These are phyloP conservation scores for Sthenelais limicola DNA, from an alignment of 2,888 invertebrate species.

Conservation along the genomic window DNA sequence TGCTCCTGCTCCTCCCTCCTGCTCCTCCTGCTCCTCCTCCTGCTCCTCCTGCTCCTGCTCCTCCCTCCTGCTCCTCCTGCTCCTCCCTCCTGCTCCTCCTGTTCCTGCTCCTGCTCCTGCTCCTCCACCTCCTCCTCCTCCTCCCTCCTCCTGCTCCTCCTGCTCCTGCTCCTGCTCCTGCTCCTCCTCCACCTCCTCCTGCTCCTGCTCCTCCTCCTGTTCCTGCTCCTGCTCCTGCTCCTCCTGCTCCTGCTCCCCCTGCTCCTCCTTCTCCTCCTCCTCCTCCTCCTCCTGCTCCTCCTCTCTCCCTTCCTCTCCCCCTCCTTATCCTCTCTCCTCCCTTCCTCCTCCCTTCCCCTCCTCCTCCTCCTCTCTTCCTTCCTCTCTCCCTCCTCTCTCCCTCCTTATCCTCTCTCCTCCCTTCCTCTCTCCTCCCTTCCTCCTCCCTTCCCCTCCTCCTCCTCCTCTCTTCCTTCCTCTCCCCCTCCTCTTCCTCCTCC, in stretches of 20 bases:
- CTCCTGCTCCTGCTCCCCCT: not conserved
- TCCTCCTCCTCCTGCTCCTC: not conserved
- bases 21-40: not conserved
- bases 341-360: slow-evolving; percentile 10
- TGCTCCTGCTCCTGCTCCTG: too few relatives aligned
- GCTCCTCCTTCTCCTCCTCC: not conserved
- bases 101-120: not conserved
- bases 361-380: slow-evolving; percentile 5
- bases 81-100: not conserved
- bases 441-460: too few relatives aligned
- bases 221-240: not conserved
- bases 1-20: not conserved
- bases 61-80: not conserved
- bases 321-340: slow-evolving; percentile 12
- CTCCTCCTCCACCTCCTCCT: slow-evolving; percentile 4
- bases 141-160: too few relatives aligned
- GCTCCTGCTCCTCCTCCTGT: not conserved
- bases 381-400: slow-evolving; percentile 17
- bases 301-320: slow-evolving; percentile 15
- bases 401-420: slow-evolving; percentile 18
- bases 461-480: not conserved
- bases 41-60: not conserved
- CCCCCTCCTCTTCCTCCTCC: slow-evolving; percentile 5
- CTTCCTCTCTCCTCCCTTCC: not conserved
- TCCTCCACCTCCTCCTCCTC: too few relatives aligned